phyloP scores from a whole-genome alignment of 2,888 invertebrate species.

The Philopedon plagiatum region DNA sequence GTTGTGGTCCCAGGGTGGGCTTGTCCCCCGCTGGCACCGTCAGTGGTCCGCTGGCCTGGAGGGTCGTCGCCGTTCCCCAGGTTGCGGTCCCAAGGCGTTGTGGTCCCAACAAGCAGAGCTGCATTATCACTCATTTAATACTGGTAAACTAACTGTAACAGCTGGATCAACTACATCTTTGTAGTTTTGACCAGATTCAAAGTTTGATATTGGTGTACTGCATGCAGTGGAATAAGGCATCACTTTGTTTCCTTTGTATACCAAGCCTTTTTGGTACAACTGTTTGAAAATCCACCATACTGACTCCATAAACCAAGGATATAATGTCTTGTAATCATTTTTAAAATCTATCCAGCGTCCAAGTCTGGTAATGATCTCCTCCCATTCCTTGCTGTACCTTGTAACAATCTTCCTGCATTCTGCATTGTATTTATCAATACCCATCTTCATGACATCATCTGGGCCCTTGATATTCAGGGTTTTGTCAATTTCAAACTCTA shows the following conservation, averaged over 20 bases:
- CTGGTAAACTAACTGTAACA: too few species aligned
- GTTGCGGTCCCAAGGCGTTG: too few species aligned
- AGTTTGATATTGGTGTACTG: constrained; percentile 96
- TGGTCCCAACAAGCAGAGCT: too few species aligned
- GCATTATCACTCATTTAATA: too few species aligned
- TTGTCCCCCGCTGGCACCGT: too few species aligned
- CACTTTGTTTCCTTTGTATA: constrained; percentile 98
- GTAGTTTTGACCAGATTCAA: too few species aligned
- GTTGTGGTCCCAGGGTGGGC: too few species aligned
- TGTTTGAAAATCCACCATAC: constrained; percentile 99
- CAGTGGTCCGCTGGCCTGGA: too few species aligned
- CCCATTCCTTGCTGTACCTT: constrained; percentile 95
- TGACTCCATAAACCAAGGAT: constrained; percentile 99
- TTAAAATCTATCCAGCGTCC: constrained; percentile 99
- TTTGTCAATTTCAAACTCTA: constrained; percentile 95
- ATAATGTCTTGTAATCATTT: constrained; percentile 98
- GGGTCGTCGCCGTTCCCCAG: too few species aligned
- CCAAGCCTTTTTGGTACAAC: constrained; percentile 92
- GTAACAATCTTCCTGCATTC: constrained; percentile 98
- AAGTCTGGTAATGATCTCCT: constrained; percentile 86
- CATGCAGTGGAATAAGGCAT: constrained; percentile 99
- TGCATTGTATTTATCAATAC: constrained; percentile 94
- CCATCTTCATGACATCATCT: constrained; percentile 96
- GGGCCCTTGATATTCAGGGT: constrained; percentile 92
- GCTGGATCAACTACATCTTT: too few species aligned